Base-by-base conservation (phyloP, 53 echinoderm and acorn worm species). In the Patiria pectinifera region DNA sequence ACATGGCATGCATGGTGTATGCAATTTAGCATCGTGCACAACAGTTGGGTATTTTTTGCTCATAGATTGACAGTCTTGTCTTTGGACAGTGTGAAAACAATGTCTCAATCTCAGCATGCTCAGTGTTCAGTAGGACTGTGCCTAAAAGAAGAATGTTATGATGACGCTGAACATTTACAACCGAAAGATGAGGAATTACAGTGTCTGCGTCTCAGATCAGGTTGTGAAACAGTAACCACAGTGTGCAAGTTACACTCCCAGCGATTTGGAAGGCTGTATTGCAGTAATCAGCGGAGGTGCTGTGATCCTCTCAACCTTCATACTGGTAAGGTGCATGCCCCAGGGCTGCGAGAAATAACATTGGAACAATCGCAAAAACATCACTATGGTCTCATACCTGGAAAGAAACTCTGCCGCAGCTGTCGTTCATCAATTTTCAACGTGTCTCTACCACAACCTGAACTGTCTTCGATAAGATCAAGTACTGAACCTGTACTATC, bases 151-250 rank as follows among this genome's bases (percentile, higher is more conserved):
- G 74, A 11, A 74, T 74, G 74, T 74, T 74, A 7, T 76, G 77
- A 35, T 76, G 77, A 76, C 77, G 13, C 77, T 76, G 77, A 76
- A 76, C 77, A 26, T 22, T 76, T 76, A n/a, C 77, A 76, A 4
- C 77, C 77, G 43, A 18, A 76, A 11, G 77, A 35, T 35, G 77
- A 76, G 77, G 77, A 76, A 76, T 76, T 76, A 35, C 24, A 76
- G 14, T 76, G 77, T 76, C 43, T 76, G 77, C 77, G 77, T 76
- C 77, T 76, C 77, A 35, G 77, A 76, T 35, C 77, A 76, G 77
- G 77, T 76, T 22, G n/a, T 76, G 43, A 76, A 76, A 76, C 77
- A 21, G 43, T 76, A 35, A 76, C 76, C 24, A 75, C 77, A 76
- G 77, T 76, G 19, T 76, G 77, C 77, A 76, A 35, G 35, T 35